Evolutionary conservation across 2,888 invertebrate species (phyloP), one percentile per base, ranked within the genome.

Genomic region (Eupithecia pulchellata): DNA sequence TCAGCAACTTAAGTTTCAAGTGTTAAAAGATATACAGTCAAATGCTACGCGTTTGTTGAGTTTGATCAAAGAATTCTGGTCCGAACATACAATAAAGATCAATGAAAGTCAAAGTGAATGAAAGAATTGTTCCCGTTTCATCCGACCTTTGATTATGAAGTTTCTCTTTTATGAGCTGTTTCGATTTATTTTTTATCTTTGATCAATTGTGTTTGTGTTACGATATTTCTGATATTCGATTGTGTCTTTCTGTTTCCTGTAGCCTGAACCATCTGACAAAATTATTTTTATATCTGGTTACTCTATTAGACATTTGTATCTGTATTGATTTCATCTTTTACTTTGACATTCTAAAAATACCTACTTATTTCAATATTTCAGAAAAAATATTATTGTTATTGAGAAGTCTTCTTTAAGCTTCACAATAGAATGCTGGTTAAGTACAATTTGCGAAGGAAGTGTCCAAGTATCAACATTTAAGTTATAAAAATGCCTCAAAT

Each of bases 21-120:
- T 73, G 74, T 72, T 65, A 76, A 76, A 61, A 67, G 75, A 75
- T 47, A 62, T 64, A 62, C 34, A 68, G 65, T 71, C 39, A 55
- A 68, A 66, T 65, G 62, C 39, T 52, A 65, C 66, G 34, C 32
- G 57, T 66, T 70, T 70, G 62, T 70, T 20, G 20, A 57, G 66
- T 65, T 62, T 60, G 66, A 72, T 72, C 68, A 72, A 69, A 72
- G 72, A 72, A 30, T 29, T 30, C 25, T 55, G 52, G 64, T 71
- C 30, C 64, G 25, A 57, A 58, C 42, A 58, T 55, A 55, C 47
- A 42, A 52, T 29, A 34, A n/a, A n/a, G 29, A 65, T 67, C 64
- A 64, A 68, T 71, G 32, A 60, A 55, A 64, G 42, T 25, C 17
- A 8, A 25, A 27, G 60, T 64, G 52, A 71, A 67, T 67, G 64